Evolutionary conservation across 2,888 invertebrate species (phyloP).

Genomic region (Troilus luridus): DNA sequence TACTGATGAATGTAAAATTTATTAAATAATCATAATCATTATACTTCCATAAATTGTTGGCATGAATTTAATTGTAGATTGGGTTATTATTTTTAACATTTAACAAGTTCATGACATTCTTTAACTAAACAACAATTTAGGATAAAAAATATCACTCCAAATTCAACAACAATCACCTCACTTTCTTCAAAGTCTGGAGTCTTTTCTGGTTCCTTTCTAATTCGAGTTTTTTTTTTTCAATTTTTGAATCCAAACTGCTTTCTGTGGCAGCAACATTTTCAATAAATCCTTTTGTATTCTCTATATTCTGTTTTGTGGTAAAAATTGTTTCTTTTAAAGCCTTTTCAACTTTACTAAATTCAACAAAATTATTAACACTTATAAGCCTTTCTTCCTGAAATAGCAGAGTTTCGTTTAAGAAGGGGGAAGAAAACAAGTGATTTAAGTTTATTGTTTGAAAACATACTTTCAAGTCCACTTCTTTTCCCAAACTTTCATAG

Average conservation of each 20-base stretch:
- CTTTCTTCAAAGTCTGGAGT: slow-evolving; percentile 93
- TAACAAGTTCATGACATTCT: not conserved
- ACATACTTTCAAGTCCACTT: slow-evolving; percentile 83
- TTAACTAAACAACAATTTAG: not conserved
- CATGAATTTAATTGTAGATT: no score
- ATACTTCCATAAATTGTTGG: no score
- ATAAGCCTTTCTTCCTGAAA: slow-evolving; percentile 80
- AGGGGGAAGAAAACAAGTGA: not conserved
- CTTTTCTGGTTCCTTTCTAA: slow-evolving; percentile 94
- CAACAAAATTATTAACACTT: slow-evolving; percentile 87
- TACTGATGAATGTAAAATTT: no score
- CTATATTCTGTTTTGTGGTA: slow-evolving; percentile 78
- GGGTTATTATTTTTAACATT: no score
- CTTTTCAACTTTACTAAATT: slow-evolving; percentile 84
- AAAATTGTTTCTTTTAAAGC: slow-evolving; percentile 83
- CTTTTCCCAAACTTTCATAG: slow-evolving; percentile 91
- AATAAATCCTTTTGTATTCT: slow-evolving; percentile 82
- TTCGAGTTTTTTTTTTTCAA: slow-evolving; percentile 91
- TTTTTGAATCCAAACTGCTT: slow-evolving; percentile 89
- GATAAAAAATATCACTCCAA: not conserved
- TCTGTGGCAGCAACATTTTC: slow-evolving; percentile 91
- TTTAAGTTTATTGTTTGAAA: not conserved
- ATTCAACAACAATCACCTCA: slow-evolving; percentile 75
- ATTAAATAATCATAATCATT: no score
- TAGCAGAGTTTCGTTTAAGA: slow-evolving; percentile 23